Percentiles rank a stretch among this genome's conserved stretches.
Evolutionary conservation across 2,113 vertebrate species (phyloP).

Genomic region (Phaethon lepturus): DNA sequence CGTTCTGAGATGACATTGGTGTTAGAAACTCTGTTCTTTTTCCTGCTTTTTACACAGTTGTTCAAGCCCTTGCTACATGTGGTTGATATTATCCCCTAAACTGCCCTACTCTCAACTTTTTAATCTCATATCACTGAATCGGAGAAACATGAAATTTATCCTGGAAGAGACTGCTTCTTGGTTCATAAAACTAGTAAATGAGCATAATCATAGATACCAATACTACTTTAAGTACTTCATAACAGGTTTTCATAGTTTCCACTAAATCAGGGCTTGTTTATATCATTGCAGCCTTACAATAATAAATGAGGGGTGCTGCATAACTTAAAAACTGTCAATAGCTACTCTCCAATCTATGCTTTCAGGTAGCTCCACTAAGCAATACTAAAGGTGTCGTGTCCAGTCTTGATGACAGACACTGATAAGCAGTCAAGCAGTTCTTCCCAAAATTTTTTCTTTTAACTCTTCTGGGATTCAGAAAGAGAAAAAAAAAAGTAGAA

Average conservation of each 20-base stretch:
- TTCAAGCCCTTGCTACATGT: background rate
- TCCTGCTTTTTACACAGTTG: background rate
- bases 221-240: background rate
- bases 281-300: fast-evolving
- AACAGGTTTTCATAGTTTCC: background rate
- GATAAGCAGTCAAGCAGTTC: background rate
- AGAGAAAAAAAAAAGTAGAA: background rate
- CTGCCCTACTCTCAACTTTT: background rate
- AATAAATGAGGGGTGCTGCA: background rate
- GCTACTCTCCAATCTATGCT: background rate
- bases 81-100: background rate
- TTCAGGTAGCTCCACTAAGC: background rate
- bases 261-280: background rate
- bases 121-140: background rate
- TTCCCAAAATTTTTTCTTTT: background rate
- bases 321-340: background rate
- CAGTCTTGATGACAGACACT: background rate
- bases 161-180: background rate
- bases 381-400: background rate
- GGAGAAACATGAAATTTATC: background rate
- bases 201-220: background rate
- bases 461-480: background rate
- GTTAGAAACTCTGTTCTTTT: background rate
- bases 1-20: fast-evolving
- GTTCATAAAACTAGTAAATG: background rate